Evolutionary conservation across 2,113 vertebrate species (phyloP).

Genomic region (Varanus salvator): DNA sequence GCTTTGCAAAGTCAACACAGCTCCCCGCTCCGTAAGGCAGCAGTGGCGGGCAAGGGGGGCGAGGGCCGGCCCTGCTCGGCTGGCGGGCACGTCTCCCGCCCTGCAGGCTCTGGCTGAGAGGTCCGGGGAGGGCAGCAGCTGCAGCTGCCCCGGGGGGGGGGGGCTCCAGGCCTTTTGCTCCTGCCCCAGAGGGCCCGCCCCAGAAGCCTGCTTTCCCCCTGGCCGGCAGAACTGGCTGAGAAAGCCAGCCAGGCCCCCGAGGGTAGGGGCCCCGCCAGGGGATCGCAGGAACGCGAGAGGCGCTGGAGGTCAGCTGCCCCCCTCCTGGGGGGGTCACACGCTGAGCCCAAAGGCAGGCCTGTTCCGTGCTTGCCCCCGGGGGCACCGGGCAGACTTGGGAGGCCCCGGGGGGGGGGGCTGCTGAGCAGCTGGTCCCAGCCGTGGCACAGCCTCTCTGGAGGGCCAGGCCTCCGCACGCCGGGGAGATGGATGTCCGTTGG

Average conservation of each 20-base stretch:
- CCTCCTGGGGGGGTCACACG: not conserved
- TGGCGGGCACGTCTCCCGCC: too few species aligned
- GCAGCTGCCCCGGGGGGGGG: too few species aligned
- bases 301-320: not conserved
- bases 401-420: too few species aligned
- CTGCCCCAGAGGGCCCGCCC: not conserved
- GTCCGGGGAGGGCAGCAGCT: not conserved
- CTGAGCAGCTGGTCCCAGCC: not conserved
- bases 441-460: accelerated
- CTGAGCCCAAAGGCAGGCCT: too few species aligned
- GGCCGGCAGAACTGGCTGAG: too few species aligned
- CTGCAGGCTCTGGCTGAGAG: not conserved
- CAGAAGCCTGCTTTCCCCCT: not conserved
- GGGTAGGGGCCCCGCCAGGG: too few species aligned
- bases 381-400: not conserved
- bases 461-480: not conserved
- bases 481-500: conserved; percentile 50
- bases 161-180: not conserved
- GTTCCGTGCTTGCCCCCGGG: not conserved
- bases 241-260: too few species aligned
- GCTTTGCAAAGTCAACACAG: not conserved
- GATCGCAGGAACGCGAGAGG: too few species aligned
- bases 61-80: not conserved
- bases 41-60: not conserved
- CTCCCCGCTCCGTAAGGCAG: not conserved